These are phyloP conservation scores for Metallyticus violacea DNA, from an alignment of 2,888 invertebrate genomes.

Conservation along the genomic window DNA sequence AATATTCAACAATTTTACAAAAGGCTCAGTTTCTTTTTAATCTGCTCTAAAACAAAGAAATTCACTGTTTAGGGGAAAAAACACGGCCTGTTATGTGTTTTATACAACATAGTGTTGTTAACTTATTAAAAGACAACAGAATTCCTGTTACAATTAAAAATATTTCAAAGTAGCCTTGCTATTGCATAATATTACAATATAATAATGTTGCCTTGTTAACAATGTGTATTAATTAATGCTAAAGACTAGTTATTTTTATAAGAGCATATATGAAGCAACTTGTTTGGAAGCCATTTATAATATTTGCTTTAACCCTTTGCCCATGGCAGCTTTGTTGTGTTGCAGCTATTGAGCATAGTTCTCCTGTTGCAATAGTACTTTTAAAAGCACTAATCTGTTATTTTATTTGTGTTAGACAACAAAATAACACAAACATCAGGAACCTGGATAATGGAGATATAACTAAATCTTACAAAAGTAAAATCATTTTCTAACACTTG, in stretches of 20 bases:
- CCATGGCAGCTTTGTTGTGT: conserved; percentile 6
- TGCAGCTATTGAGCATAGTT: neutral
- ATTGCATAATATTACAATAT: conserved; percentile 14
- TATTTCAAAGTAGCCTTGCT: neutral
- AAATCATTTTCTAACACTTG: neutral
- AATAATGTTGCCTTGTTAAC: conserved; percentile 8
- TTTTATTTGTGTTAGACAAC: neutral
- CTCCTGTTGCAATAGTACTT: neutral
- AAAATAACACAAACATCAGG: neutral
- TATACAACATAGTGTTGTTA: conserved; percentile 9
- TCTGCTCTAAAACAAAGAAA: conserved; percentile 29
- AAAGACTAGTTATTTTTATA: conserved; percentile 30
- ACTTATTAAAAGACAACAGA: conserved; percentile 7
- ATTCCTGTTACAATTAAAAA: conserved; percentile 12
- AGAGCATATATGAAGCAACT: conserved; percentile 28
- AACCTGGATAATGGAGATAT: neutral
- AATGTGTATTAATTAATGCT: conserved; percentile 26
- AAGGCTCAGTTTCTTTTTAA: conserved; percentile 30
- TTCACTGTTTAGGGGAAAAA: conserved; percentile 6
- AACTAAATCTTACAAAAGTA: neutral
- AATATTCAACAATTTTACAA: conserved; percentile 11
- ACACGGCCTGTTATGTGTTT: neutral
- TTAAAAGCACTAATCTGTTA: neutral
- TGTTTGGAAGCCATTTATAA: conserved; percentile 28
- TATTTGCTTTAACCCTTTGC: conserved; percentile 27